Conservation (phyloP, 23 tunicate genomes). For the Styela clava region DNA sequence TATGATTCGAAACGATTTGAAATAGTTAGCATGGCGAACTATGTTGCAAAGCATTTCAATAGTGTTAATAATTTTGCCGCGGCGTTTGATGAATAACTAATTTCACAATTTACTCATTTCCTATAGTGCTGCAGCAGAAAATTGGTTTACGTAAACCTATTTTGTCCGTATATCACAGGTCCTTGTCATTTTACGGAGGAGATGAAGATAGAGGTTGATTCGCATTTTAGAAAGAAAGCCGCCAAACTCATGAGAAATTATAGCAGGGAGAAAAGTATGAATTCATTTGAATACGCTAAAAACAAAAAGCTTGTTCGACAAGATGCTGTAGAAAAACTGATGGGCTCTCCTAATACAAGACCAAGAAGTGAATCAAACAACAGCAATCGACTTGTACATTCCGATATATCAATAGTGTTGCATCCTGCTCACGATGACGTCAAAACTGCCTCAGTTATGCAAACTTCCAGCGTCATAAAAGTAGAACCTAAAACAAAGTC, state of each 20-base stretch:
- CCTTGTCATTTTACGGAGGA: constrained; percentile 56
- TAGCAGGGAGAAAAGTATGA: constrained; percentile 16
- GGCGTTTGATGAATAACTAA: too few relatives aligned
- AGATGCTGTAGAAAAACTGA: not conserved
- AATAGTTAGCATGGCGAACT: too few relatives aligned
- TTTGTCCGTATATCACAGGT: too few relatives aligned
- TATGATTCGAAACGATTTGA: too few relatives aligned
- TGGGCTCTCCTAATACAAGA: not conserved
- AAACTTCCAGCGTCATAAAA: not conserved
- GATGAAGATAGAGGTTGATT: constrained; percentile 59
- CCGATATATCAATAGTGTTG: not conserved
- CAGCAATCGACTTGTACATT: not conserved
- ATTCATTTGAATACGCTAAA: not conserved
- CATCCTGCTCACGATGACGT: not conserved
- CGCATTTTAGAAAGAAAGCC: constrained; percentile 39
- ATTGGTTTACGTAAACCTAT: too few relatives aligned
- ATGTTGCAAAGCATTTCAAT: too few relatives aligned
- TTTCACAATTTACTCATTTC: too few relatives aligned
- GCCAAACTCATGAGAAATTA: constrained; percentile 21
- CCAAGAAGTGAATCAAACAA: not conserved
- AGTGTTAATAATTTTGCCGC: too few relatives aligned
- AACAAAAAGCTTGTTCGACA: not conserved
- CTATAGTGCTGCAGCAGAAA: too few relatives aligned
- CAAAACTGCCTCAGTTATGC: not conserved
- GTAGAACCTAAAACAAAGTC: not conserved